Evolutionary conservation across 2,888 invertebrate genomes (phyloP), one percentile per base, ranked within the genome.

Genomic region (Tetramorium bicarinatum): DNA sequence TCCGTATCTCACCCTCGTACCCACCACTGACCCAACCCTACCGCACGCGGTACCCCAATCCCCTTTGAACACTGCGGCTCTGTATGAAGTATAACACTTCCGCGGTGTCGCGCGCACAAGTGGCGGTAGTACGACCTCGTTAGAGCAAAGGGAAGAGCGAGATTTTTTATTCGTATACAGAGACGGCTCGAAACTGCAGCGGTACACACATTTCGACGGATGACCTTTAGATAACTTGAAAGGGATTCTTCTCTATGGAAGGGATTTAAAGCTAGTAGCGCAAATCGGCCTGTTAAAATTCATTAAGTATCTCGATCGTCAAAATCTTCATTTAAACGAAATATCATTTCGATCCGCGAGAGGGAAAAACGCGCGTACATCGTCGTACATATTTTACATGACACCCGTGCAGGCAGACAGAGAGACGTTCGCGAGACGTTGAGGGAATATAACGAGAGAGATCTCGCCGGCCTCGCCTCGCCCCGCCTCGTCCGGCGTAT

Each of bases 81-180:
- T 44, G 18, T 59, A 79, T 59, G 41, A 47, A 59, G 79, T 79
- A 56, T 47, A 69, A 79, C 56, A 59, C 79, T 71, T 71, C 18
- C 56, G 77, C 54, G 72, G n/a, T 80, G 79, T 72, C 72, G 47
- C 59, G 72, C 38, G 13, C 21, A 79, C 47, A 38, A 59, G 69
- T 29, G 77, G 13, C 18, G 66, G n/a, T 18, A 34, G 47, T 59
- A 59, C 79, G 47, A 71, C 72, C 79, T 71, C 72, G 79, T 80
- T 80, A 72, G 56, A 38, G 44, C 49, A 38, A 61, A 61, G 72
- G 56, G 15, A 61, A 38, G 54, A 52, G 41, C 52, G 54, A 59
- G 72, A 80, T 59, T 79, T 79, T 71, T 71, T 56, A 59, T 71
- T 47, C 56, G 34, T 18, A n/a, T 15, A 69, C n/a, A 34, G 21